phyloP scores from a whole-genome alignment of 2,888 invertebrate species.

The Scaptomyza caliginosa region DNA sequence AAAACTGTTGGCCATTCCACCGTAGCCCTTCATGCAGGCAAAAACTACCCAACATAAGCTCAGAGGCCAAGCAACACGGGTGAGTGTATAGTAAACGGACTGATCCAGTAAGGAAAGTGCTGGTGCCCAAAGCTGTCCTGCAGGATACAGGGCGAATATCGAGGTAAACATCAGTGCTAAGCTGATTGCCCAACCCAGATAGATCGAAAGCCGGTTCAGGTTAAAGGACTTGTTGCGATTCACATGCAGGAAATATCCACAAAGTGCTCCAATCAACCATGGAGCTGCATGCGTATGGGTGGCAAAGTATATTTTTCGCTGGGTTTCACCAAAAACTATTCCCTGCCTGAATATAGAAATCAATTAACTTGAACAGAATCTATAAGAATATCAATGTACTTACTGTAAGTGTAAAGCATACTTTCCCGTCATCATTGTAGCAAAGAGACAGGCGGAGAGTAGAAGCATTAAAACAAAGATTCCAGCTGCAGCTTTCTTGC shows the following conservation, averaged over 20 bases:
- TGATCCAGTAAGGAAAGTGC: constrained; percentile 52
- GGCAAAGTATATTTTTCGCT: constrained; percentile 63
- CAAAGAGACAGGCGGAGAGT: constrained; percentile 71
- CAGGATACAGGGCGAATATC: constrained; percentile 61
- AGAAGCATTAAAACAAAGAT: constrained; percentile 62
- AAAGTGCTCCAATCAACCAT: constrained; percentile 73
- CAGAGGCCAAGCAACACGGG: constrained; percentile 77
- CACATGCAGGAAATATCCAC: constrained; percentile 73
- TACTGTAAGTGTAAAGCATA: constrained; percentile 55
- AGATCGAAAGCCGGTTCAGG: constrained; percentile 35
- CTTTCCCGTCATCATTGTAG: constrained; percentile 62
- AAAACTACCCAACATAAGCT: constrained; percentile 71
- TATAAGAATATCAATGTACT: neutral
- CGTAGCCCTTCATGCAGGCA: constrained; percentile 74
- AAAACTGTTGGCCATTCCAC: constrained; percentile 70
- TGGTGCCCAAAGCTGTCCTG: constrained; percentile 38
- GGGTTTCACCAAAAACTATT: neutral
- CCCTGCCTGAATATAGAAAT: constrained; percentile 13
- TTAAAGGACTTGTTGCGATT: constrained; percentile 47
- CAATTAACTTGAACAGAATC: neutral
- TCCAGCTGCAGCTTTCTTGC: constrained; percentile 57
- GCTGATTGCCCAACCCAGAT: constrained; percentile 64
- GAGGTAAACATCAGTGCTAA: constrained; percentile 58
- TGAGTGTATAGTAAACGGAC: constrained; percentile 72
- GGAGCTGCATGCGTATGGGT: constrained; percentile 74